phyloP scores from a whole-genome alignment of 1,140 invertebrate species.

The Scylla paramamosain region DNA sequence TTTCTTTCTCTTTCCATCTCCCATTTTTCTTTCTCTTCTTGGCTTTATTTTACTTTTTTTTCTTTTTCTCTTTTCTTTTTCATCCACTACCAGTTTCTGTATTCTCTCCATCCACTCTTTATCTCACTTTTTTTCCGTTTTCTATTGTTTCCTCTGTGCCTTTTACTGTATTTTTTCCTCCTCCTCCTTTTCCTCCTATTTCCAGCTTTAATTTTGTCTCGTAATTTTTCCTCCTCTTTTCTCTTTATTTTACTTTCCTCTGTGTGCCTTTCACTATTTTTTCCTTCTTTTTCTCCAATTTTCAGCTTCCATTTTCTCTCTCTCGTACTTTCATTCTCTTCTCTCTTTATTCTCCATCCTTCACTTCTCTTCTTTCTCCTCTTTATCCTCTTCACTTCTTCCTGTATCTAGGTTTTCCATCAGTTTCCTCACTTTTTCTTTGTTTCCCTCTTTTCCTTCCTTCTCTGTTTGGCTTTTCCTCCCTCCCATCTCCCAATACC shows the following conservation, averaged over 20 bases:
- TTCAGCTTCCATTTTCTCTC: no score
- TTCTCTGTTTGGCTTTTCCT: no score
- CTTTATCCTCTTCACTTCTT: neutral
- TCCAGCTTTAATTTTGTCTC: no score
- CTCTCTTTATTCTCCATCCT: neutral
- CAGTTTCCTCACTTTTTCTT: no score
- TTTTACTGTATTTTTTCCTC: neutral
- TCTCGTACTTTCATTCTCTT: no score
- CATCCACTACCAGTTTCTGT: neutral
- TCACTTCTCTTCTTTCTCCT: neutral
- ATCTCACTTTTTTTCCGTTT: neutral
- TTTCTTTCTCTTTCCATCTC: neutral
- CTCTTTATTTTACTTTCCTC: neutral
- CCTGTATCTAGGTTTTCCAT: neutral
- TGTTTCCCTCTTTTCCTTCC: no score
- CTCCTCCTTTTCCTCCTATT: neutral
- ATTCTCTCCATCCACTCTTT: neutral
- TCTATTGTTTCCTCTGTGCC: neutral
- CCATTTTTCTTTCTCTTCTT: neutral
- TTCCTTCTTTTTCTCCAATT: no score
- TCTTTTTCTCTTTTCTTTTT: neutral
- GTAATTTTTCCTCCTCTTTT: neutral
- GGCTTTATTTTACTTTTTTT: neutral
- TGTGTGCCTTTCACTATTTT: no score
- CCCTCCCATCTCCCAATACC: no score